Evolutionary conservation across 2,888 invertebrate species (phyloP), one percentile per base, ranked within the genome.

Genomic region (Bombylius discolor): DNA sequence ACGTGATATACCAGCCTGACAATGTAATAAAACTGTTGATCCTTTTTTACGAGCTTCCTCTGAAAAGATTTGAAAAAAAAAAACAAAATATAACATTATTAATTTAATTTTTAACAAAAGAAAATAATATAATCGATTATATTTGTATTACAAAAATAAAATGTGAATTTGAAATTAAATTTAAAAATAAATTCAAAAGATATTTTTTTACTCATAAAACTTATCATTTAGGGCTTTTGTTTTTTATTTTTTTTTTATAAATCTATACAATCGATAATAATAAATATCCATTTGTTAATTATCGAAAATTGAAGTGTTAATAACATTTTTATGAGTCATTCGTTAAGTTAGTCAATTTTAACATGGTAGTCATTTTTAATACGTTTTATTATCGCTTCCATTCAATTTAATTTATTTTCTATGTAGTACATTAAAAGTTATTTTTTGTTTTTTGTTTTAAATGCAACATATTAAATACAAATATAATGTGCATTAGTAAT

Each of bases 1-100:
- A 62, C 95, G 81, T 55, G 94, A 95, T 52, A 96, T 89, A 53
- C 96, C 96, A 52, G 94, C 95, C 68, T 95, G 95, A 73, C 96
- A 96, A 75, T 96, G 96, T 59, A 96, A 85, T 68, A 96, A 78
- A 47, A 95, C 90, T 50, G 70, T 67, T 56, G 72, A 73, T 60
- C 72, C 73, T 54, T 71, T 74, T 67, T 72, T 68, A 46, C 74
- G 70, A 59, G 74, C 74, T 64, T 73, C 74, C 66, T 74, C 74
- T 74, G 68, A 52, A 71, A 72, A 58, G 50, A 64, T 12, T 60
- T 56, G 58, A 57, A 47, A 58, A 55, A 62, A 53, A 62, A 53
- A 58, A n/a, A 45, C 9, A 47, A 42, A 11, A n/a, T n/a, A n/a
- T n/a, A 42, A 42, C 4, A 42, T 42, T 23, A 42, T 42, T 23